Percentiles rank a stretch among this genome's conserved stretches.
Conservation (phyloP, 2,113 vertebrate species). For the Toxostoma redivivum region DNA sequence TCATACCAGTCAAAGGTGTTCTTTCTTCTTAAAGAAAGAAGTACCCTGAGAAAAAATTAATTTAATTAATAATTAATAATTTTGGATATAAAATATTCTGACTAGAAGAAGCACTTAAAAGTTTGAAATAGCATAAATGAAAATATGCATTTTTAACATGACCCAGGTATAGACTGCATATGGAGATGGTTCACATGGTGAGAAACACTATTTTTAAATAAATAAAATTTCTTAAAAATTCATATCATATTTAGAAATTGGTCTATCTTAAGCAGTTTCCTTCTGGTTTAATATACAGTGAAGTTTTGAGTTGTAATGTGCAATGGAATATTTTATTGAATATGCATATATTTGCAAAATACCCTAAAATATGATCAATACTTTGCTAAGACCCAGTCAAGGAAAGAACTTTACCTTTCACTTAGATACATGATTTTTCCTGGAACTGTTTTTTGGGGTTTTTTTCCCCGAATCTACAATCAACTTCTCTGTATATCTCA, state of each 20-base stretch:
- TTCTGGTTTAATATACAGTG: neutral
- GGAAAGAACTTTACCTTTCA: neutral
- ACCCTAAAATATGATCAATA: neutral
- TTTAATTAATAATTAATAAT: neutral
- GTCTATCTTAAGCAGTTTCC: neutral
- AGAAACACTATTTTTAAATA: neutral
- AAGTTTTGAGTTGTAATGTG: neutral
- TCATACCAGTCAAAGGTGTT: neutral
- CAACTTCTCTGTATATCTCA: neutral
- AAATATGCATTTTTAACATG: neutral
- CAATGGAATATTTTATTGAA: neutral
- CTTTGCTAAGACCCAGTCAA: neutral
- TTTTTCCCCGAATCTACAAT: neutral
- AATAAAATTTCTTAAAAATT: no score
- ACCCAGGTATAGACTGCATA: neutral
- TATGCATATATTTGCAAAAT: neutral
- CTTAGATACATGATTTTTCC: neutral
- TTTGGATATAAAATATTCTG: neutral
- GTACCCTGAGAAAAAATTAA: neutral
- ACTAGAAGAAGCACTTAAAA: neutral
- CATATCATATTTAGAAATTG: neutral
- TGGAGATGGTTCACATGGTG: neutral
- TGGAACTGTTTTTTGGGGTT: neutral
- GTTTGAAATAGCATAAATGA: neutral
- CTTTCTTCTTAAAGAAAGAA: neutral